Conservation (phyloP, 1,140 invertebrate species). For the Lordiphosa mommai region DNA sequence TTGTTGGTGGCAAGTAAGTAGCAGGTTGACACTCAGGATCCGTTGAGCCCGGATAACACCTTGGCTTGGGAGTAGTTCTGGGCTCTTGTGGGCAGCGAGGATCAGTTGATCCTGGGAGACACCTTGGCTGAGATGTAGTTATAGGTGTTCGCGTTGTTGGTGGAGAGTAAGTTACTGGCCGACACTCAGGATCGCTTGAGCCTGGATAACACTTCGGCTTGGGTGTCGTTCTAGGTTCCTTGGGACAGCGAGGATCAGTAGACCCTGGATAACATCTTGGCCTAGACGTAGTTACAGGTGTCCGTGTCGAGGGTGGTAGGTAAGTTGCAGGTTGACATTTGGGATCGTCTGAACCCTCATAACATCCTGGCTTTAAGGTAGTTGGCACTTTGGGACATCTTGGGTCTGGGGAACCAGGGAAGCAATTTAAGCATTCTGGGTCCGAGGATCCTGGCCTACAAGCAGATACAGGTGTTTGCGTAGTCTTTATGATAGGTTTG, state of each 20-base stretch:
- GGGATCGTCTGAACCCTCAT: slow-evolving; percentile 38
- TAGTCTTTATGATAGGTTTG: neutral
- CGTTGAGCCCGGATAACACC: slow-evolving; percentile 33
- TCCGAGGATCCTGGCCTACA: slow-evolving; percentile 73
- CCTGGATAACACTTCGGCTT: slow-evolving; percentile 78
- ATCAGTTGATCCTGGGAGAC: slow-evolving; percentile 69
- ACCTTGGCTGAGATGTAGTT: slow-evolving; percentile 54
- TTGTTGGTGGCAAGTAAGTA: neutral
- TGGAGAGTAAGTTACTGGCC: slow-evolving; percentile 27
- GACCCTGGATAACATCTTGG: slow-evolving; percentile 79
- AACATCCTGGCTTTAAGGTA: slow-evolving; percentile 45
- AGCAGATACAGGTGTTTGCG: neutral
- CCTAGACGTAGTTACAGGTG: neutral
- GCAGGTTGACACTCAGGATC: slow-evolving; percentile 17
- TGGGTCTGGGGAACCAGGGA: slow-evolving; percentile 49
- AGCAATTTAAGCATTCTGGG: slow-evolving; percentile 24
- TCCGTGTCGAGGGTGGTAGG: slow-evolving; percentile 16
- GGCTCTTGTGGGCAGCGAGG: slow-evolving; percentile 38
- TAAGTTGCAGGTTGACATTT: slow-evolving; percentile 35
- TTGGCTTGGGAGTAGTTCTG: slow-evolving; percentile 12
- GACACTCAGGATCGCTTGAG: slow-evolving; percentile 34
- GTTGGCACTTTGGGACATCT: slow-evolving; percentile 78
- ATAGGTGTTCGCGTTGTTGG: slow-evolving; percentile 57
- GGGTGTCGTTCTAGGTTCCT: neutral
- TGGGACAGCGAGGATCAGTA: slow-evolving; percentile 62